Evolutionary conservation across 2,888 invertebrate genomes (phyloP), one percentile per base, ranked within the genome.

Genomic region (Entomobrya proxima): DNA sequence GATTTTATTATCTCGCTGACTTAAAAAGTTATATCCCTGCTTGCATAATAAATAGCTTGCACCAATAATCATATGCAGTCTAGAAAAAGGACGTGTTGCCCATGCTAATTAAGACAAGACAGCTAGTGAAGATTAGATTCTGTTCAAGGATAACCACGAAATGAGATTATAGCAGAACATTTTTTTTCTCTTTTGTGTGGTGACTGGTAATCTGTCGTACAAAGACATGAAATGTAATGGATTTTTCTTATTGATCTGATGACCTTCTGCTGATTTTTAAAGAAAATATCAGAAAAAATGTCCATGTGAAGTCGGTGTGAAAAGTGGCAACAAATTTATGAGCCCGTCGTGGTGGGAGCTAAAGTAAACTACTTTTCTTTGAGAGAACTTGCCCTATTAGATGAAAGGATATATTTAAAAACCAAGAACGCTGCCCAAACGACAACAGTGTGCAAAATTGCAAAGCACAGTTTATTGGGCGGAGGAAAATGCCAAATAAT

Each of bases 301-400:
- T 30, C n/a, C 18, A 52, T 7, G 52, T 35, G 37, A 13, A 55
- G 32, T 21, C 37, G 67, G 67, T 24, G 32, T 35, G 52, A 75
- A 75, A 75, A 74, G 55, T 55, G 75, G 11, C 35, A 58, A n/a
- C n/a, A 58, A 77, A 77, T 77, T 77, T 77, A 77, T 77, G 40
- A 64, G 61, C 24, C 27, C n/a, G 32, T 77, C 77, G 77, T 77
- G 77, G 61, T 64, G 77, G 61, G 77, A 77, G 64, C 77, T 40
- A 44, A 40, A 40, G 64, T 61, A 77, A 77, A 77, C 77, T 61
- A 21, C 64, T 61, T 55, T 58, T 76, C 24, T 9, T 47, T 55
- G n/a, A n/a, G n/a, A n/a, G n/a, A n/a, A n/a, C n/a, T n/a, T n/a
- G n/a, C n/a, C n/a, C n/a, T n/a, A n/a, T n/a, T n/a, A n/a, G n/a